Evolutionary conservation across 2,797 vertebrate genomes (phyloP).

Genomic region (Urosaurus nigricauda): DNA sequence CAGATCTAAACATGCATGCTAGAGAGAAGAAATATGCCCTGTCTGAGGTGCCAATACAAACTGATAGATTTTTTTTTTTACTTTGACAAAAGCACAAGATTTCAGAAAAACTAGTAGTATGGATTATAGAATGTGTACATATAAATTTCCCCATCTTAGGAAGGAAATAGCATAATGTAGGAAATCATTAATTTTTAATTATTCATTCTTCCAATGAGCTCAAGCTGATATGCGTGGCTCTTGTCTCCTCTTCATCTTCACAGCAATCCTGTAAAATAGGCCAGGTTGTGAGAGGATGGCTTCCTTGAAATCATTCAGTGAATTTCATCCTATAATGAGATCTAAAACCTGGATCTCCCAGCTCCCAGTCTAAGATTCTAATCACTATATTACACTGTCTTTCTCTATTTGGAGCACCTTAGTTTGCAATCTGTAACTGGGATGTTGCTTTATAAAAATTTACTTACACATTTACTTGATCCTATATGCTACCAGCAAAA

Average conservation of each 20-base stretch:
- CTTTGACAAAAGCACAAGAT: background rate
- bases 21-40: background rate
- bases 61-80: conserved; percentile 19
- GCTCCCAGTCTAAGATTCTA: too few relatives aligned
- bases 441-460: background rate
- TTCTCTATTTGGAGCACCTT: background rate
- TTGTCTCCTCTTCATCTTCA: too few relatives aligned
- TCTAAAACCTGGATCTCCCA: too few relatives aligned
- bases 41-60: background rate
- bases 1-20: background rate
- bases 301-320: too few relatives aligned
- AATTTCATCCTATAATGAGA: too few relatives aligned
- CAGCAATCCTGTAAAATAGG: too few relatives aligned
- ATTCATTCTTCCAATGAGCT: too few relatives aligned
- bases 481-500: background rate
- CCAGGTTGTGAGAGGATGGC: too few relatives aligned
- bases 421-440: background rate
- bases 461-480: conserved; percentile 1
- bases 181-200: too few relatives aligned
- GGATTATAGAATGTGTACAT: background rate
- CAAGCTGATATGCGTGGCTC: too few relatives aligned
- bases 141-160: too few relatives aligned
- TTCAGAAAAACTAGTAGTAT: background rate
- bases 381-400: too few relatives aligned
- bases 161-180: background rate